These are phyloP conservation scores for Porites australiensis DNA, from an alignment of 64 coral and sea anemone species.

Conservation along the genomic window DNA sequence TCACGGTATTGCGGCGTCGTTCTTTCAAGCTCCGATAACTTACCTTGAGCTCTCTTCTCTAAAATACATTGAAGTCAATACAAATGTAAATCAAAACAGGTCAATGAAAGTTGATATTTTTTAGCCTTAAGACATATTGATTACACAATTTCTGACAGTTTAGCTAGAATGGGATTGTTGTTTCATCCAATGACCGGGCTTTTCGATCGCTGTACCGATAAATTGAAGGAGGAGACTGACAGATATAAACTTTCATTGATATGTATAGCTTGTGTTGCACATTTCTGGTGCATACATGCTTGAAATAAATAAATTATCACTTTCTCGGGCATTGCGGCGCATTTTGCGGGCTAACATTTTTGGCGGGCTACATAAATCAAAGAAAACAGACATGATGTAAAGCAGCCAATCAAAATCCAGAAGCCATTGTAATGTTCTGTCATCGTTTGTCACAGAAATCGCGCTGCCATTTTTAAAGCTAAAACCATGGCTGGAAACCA, in stretches of 20 bases:
- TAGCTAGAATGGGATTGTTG: conserved; percentile 9
- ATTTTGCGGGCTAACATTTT: conserved; percentile 26
- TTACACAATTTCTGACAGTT: conserved; percentile 31
- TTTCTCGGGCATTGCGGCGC: background rate
- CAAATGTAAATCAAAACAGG: conserved; percentile 26
- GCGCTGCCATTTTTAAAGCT: conserved; percentile 22
- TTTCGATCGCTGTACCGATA: conserved; percentile 32
- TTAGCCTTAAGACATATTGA: conserved; percentile 24
- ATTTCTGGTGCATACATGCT: conserved; percentile 25
- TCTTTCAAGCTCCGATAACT: conserved; percentile 19
- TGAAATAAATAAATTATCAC: conserved; percentile 11
- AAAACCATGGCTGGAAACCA: conserved; percentile 25
- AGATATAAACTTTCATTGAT: conserved; percentile 33
- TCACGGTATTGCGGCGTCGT: conserved; percentile 2
- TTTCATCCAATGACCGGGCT: conserved; percentile 22
- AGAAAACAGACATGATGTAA: background rate
- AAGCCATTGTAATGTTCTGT: conserved; percentile 22
- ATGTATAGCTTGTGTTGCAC: conserved; percentile 30
- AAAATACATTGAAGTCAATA: conserved; percentile 15
- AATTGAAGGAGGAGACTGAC: conserved; percentile 25
- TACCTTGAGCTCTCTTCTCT: conserved; percentile 26
- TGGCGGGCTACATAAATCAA: background rate
- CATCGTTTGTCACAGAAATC: conserved; percentile 14
- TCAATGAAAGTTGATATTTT: conserved; percentile 33
- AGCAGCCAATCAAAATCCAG: conserved; percentile 30